Evolutionary conservation across 2,113 vertebrate genomes (phyloP).

Genomic region (Phylloscopus trochilus): DNA sequence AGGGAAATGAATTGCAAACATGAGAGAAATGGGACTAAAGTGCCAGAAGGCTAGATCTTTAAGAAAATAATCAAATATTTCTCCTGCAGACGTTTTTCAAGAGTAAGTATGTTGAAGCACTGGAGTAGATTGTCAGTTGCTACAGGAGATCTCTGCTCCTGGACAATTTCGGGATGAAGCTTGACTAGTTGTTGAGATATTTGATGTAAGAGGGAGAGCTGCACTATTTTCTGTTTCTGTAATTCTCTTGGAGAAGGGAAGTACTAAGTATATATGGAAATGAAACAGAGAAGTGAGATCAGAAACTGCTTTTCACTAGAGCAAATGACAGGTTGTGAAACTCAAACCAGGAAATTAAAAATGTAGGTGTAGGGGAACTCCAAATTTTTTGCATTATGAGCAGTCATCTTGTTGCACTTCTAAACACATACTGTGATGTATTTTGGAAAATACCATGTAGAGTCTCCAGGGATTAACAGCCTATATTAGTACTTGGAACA

Average conservation of each 20-base stretch:
- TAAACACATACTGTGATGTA: background rate
- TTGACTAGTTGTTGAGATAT: background rate
- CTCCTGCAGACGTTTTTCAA: background rate
- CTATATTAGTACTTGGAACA: background rate
- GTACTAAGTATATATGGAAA: background rate
- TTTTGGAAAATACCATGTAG: background rate
- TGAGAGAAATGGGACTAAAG: background rate
- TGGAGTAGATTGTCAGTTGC: background rate
- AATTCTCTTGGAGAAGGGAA: background rate
- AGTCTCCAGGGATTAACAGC: background rate
- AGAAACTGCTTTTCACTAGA: background rate
- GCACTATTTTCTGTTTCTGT: background rate
- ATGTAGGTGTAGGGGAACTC: background rate
- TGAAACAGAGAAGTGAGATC: slow-evolving; percentile 1
- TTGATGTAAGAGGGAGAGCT: background rate
- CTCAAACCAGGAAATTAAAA: background rate
- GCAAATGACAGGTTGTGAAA: background rate
- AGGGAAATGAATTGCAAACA: background rate
- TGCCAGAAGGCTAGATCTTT: background rate
- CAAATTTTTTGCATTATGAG: background rate
- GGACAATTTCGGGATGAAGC: background rate
- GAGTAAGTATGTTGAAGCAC: background rate
- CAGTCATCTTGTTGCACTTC: background rate
- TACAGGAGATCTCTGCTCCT: rapidly evolving
- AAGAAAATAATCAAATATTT: background rate